Conservation (phyloP, 2,113 vertebrate species). For the Ranitomeya variabilis region DNA sequence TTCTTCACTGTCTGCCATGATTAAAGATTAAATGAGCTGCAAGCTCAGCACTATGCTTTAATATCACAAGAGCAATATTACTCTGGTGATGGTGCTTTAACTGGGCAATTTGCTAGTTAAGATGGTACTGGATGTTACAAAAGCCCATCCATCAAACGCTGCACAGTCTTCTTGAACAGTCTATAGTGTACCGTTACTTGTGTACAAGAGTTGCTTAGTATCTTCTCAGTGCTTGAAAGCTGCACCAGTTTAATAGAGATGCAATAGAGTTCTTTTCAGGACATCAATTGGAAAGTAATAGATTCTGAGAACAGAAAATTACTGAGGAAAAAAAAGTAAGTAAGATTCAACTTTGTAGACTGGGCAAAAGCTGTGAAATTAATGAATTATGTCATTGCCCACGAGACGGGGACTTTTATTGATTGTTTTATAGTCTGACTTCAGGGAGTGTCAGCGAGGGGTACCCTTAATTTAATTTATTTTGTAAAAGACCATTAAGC, state of each 20-base stretch:
- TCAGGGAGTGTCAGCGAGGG: constrained; percentile 52
- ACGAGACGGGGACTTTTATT: constrained; percentile 41
- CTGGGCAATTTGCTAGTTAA: constrained; percentile 12
- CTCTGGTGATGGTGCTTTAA: constrained; percentile 5
- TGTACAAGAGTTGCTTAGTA: not conserved
- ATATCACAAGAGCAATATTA: not conserved
- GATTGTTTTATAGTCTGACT: constrained; percentile 51
- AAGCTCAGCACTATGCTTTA: constrained; percentile 20
- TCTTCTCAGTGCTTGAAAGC: not conserved
- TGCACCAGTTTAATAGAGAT: not conserved
- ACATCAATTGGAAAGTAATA: not conserved
- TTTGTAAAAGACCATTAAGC: constrained; percentile 54
- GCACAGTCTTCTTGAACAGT: not conserved
- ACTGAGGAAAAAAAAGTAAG: not conserved
- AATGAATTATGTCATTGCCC: constrained; percentile 40
- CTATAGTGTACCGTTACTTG: not conserved
- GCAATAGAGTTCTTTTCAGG: not conserved
- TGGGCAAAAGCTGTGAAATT: constrained; percentile 17
- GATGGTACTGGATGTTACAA: constrained; percentile 4
- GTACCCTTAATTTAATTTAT: constrained; percentile 53
- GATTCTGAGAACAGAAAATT: constrained; percentile 16
- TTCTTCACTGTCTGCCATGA: constrained; percentile 30
- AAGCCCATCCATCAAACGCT: not conserved
- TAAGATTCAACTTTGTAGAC: constrained; percentile 23
- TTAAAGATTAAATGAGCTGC: constrained; percentile 29